A percentile compares a stretch with the other conserved stretches of the same genome.
These are phyloP conservation scores for Eilema griseolum DNA, from an alignment of 2,888 invertebrate species.

Conservation along the genomic window DNA sequence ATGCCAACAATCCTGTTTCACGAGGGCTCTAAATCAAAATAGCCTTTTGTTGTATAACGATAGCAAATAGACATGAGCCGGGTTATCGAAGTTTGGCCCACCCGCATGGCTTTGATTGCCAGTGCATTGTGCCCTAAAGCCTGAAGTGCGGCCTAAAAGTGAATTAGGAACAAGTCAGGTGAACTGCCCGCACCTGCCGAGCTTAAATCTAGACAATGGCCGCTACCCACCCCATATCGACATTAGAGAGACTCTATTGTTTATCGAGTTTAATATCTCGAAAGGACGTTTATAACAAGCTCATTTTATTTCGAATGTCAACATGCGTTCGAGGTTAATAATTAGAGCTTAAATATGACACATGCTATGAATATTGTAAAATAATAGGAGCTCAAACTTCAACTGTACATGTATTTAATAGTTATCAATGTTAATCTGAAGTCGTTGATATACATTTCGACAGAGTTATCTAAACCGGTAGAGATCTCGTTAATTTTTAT, in stretches of 20 bases:
- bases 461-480: neutral
- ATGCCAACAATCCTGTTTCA: constrained; percentile 15
- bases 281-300: neutral
- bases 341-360: neutral
- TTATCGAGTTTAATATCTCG: constrained; percentile 25
- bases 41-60: constrained; percentile 40
- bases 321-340: neutral
- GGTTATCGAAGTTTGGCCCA: constrained; percentile 51
- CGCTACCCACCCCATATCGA: constrained; percentile 33
- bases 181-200: constrained; percentile 52
- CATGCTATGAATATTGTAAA: neutral
- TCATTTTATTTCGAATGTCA: neutral
- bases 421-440: neutral
- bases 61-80: constrained; percentile 46
- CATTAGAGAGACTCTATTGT: constrained; percentile 36
- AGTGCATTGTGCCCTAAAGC: constrained; percentile 45
- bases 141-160: constrained; percentile 58
- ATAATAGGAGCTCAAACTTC: neutral
- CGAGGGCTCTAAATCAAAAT: constrained; percentile 32
- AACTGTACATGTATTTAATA: neutral
- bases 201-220: constrained; percentile 48
- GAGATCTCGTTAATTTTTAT: no score
- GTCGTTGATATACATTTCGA: neutral
- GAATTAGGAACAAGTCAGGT: constrained; percentile 70
- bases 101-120: constrained; percentile 54